Conservation (phyloP, 2,113 vertebrate species). For the Dolichotis patagonum region DNA sequence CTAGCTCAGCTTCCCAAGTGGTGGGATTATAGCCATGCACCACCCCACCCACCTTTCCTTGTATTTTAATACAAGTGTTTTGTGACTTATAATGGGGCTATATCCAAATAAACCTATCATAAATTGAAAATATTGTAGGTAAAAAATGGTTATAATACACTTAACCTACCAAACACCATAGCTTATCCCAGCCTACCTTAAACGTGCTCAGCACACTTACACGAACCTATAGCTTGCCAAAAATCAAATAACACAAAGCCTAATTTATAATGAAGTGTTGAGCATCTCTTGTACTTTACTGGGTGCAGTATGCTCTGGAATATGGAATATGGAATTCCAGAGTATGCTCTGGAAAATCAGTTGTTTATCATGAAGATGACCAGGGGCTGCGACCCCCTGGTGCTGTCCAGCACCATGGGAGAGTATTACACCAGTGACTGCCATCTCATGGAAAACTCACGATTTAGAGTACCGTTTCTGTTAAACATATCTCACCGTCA, state of each 20-base stretch:
- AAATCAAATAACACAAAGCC: not conserved
- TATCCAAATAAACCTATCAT: not conserved
- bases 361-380: not conserved
- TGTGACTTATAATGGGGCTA: not conserved
- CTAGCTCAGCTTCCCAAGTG: not conserved
- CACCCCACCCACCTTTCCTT: not conserved
- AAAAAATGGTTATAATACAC: not conserved
- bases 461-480: not conserved
- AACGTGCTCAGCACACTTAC: not conserved
- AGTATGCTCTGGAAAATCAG: not conserved
- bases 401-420: not conserved
- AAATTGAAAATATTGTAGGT: not conserved
- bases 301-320: not conserved
- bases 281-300: not conserved
- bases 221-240: not conserved
- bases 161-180: too few relatives aligned
- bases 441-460: not conserved
- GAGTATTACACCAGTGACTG: not conserved
- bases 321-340: too few relatives aligned
- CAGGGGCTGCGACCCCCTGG: too few relatives aligned
- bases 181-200: not conserved
- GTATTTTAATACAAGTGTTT: not conserved
- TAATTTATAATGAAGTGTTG: not conserved
- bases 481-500: not conserved
- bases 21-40: not conserved